Conservation (phyloP, 1,140 invertebrate genomes). For the Laupala kohalensis region DNA sequence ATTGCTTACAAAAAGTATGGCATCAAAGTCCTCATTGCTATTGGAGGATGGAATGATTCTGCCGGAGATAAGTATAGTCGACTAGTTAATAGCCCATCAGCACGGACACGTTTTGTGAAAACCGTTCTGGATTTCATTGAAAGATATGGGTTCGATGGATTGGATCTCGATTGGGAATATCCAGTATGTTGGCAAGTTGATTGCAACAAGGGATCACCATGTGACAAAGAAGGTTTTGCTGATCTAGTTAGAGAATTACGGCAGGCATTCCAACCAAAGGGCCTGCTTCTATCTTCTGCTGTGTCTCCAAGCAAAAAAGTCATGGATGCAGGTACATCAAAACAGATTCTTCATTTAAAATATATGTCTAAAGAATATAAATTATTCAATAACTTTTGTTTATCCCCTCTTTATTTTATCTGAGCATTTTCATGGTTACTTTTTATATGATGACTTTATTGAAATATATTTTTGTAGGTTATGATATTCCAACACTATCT, state of each 20-base stretch:
- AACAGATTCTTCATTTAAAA: neutral
- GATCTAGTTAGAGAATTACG: slow-evolving; percentile 55
- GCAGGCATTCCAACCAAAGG: slow-evolving; percentile 50
- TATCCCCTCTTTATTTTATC: neutral
- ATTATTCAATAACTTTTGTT: neutral
- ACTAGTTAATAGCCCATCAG: slow-evolving; percentile 35
- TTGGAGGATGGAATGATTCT: slow-evolving; percentile 52
- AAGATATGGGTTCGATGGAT: slow-evolving; percentile 43
- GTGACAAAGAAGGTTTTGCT: slow-evolving; percentile 62
- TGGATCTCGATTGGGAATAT: slow-evolving; percentile 55
- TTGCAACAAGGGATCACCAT: slow-evolving; percentile 57
- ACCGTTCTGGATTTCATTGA: slow-evolving; percentile 39
- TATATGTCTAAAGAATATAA: neutral
- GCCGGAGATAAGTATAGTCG: slow-evolving; percentile 45
- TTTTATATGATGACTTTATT: neutral
- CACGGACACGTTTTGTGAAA: slow-evolving; percentile 35
- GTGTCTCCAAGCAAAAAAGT: slow-evolving; percentile 73
- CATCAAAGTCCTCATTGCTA: slow-evolving; percentile 42
- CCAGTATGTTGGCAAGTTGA: slow-evolving; percentile 62
- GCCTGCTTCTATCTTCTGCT: slow-evolving; percentile 61
- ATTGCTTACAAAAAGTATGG: slow-evolving; percentile 36
- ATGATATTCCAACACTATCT: slow-evolving; percentile 56
- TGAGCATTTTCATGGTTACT: neutral
- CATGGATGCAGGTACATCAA: slow-evolving; percentile 39
- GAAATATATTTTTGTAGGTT: slow-evolving; percentile 34